phyloP scores from a whole-genome alignment of 2,113 vertebrate genomes.

The Zapus hudsonius region DNA sequence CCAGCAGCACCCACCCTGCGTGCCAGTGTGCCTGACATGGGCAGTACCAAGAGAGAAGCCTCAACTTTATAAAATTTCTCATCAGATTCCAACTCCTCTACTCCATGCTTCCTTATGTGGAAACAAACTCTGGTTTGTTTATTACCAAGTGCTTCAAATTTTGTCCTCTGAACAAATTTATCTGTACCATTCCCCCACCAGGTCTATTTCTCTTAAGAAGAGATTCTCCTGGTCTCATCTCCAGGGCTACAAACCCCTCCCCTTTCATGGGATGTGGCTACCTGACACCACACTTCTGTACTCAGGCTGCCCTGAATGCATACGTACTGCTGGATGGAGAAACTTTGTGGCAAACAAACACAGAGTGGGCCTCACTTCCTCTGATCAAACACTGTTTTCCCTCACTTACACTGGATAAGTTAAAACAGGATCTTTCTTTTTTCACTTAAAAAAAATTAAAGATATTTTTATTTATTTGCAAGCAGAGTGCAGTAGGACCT shows the following conservation, averaged over 20 bases:
- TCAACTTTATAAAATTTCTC: neutral
- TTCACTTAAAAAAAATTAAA: too few species aligned
- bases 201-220: constrained; percentile 3
- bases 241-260: constrained; percentile 6
- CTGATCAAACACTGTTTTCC: neutral
- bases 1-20: neutral
- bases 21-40: neutral
- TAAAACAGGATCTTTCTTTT: too few species aligned
- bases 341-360: neutral
- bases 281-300: neutral
- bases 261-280: too few species aligned
- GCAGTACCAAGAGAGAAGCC: neutral
- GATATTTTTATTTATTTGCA: too few species aligned
- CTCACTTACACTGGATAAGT: neutral
- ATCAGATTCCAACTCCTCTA: neutral
- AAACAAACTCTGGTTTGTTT: constrained; percentile 39
- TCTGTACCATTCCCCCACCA: neutral
- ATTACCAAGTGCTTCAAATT: neutral
- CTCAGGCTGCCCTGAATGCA: neutral
- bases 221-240: neutral
- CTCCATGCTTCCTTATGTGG: neutral
- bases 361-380: neutral
- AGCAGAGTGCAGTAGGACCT: too few species aligned
- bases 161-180: constrained; percentile 40
- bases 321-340: neutral